phyloP scores from a whole-genome alignment of 2,888 invertebrate genomes.

The Noctua pronuba region DNA sequence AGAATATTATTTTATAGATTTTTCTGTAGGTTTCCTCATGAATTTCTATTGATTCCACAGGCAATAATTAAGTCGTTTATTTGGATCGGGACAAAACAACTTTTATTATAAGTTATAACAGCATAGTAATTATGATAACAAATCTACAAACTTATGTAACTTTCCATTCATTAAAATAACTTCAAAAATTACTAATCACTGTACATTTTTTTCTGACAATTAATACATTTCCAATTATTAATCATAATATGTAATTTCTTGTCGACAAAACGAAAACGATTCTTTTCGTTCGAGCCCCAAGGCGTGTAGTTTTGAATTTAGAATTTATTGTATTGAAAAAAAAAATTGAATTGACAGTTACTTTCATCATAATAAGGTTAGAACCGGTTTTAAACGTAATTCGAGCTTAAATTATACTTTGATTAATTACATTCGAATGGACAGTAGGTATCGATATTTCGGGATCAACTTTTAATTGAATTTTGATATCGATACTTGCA shows the following conservation, averaged over 20 bases:
- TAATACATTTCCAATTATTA: conserved; percentile 44
- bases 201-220: conserved; percentile 24
- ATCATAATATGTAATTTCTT: conserved; percentile 48
- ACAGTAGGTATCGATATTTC: conserved; percentile 60
- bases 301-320: conserved; percentile 47
- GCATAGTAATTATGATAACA: conserved; percentile 22
- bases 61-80: not conserved
- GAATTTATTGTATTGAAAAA: conserved; percentile 15
- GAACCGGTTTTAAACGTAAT: conserved; percentile 64
- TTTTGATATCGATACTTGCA: conserved; percentile 47
- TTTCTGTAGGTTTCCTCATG: accelerated
- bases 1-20: not conserved
- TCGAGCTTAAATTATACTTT: conserved; percentile 71
- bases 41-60: not conserved
- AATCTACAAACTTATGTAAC: conserved; percentile 2
- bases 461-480: conserved; percentile 57
- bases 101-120: not conserved
- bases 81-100: not conserved
- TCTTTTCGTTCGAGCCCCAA: conserved; percentile 18
- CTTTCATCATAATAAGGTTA: conserved; percentile 70
- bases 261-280: conserved; percentile 28
- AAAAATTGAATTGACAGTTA: conserved; percentile 57
- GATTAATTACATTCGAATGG: conserved; percentile 74
- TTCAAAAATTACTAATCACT: conserved; percentile 40
- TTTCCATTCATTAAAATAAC: conserved; percentile 44